Evolutionary conservation across 2,888 invertebrate genomes (phyloP).

Genomic region (Agrochola litura): DNA sequence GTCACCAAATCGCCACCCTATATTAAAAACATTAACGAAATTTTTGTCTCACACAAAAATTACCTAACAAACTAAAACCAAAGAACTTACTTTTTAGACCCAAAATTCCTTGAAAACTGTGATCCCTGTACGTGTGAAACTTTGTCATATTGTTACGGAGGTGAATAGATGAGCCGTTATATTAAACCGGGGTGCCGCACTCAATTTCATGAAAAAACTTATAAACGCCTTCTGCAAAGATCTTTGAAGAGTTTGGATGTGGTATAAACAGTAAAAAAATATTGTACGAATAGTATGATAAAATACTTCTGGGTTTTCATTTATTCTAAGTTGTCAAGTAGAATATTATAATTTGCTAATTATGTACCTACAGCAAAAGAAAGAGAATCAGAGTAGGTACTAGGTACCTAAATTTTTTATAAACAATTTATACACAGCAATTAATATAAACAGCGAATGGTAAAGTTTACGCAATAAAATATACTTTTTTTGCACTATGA

Average conservation of each 20-base stretch:
- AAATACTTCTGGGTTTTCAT: too few relatives aligned
- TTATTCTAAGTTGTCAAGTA: not conserved
- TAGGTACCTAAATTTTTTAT: too few relatives aligned
- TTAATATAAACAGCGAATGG: too few relatives aligned
- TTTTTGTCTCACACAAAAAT: not conserved
- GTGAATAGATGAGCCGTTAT: constrained; percentile 85
- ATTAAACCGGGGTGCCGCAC: constrained; percentile 84
- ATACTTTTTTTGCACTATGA: too few relatives aligned
- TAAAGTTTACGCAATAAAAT: too few relatives aligned
- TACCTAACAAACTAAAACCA: constrained; percentile 17
- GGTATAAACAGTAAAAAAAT: constrained; percentile 46
- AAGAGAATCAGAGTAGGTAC: too few relatives aligned
- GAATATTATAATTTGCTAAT: too few relatives aligned
- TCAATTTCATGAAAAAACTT: constrained; percentile 88
- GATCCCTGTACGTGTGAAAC: constrained; percentile 75
- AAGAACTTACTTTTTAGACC: constrained; percentile 5
- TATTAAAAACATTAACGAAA: not conserved
- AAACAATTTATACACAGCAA: too few relatives aligned
- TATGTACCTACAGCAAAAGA: too few relatives aligned
- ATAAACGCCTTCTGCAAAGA: constrained; percentile 71
- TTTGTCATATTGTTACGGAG: constrained; percentile 81
- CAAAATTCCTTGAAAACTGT: constrained; percentile 41
- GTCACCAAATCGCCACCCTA: too few relatives aligned
- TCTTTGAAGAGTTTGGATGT: constrained; percentile 68
- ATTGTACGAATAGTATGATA: not conserved